phyloP scores from a whole-genome alignment of 2,888 invertebrate species.

The Latrodectus hesperus region DNA sequence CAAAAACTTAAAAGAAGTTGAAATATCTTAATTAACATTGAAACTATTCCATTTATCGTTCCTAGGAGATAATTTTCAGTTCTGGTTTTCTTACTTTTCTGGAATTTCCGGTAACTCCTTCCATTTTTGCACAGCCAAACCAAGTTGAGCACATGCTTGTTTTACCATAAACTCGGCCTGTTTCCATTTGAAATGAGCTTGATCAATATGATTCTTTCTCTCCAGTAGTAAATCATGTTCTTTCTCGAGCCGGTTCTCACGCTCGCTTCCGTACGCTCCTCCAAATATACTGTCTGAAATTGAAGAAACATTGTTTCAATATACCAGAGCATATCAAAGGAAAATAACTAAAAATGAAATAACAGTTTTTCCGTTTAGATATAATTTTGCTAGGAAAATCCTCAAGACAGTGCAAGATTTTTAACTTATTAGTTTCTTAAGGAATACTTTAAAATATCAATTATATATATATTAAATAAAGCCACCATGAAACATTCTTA shows the following conservation, averaged over 20 bases:
- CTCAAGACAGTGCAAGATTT: too few species aligned
- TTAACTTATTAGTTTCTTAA: too few species aligned
- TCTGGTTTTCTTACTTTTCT: constrained; percentile 72
- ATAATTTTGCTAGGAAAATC: too few species aligned
- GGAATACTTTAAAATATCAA: too few species aligned
- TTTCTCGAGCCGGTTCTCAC: constrained; percentile 77
- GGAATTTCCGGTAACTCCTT: constrained; percentile 74
- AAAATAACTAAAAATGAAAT: too few species aligned
- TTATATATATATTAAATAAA: too few species aligned
- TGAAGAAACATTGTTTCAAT: neutral
- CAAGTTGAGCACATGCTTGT: constrained; percentile 77
- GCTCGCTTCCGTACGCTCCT: constrained; percentile 77
- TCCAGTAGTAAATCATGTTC: constrained; percentile 77
- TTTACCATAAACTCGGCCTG: constrained; percentile 76
- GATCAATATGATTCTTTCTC: constrained; percentile 76
- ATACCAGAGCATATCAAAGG: neutral
- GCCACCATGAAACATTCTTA: too few species aligned
- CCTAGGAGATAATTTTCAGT: too few species aligned
- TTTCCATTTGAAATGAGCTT: constrained; percentile 78
- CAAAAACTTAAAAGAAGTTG: too few species aligned
- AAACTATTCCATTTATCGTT: too few species aligned
- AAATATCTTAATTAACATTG: too few species aligned
- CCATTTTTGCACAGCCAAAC: constrained; percentile 77
- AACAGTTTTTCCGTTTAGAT: too few species aligned
- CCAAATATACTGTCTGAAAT: constrained; percentile 75